These are phyloP conservation scores for Microctenopoma lineatum DNA, from an alignment of 2,797 vertebrate species.

Conservation along the genomic window DNA sequence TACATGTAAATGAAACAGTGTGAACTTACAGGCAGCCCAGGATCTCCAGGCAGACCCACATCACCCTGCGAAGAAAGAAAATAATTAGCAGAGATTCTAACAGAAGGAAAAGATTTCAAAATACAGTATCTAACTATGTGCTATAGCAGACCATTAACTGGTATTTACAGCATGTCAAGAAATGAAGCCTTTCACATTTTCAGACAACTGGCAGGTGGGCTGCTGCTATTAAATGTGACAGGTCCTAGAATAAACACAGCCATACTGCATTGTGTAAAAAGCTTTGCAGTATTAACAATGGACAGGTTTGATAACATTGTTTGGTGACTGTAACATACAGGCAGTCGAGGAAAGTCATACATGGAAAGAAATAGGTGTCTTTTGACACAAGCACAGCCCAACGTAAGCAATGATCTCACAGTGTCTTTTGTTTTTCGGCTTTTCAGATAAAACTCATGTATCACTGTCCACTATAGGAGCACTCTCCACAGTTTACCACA, in stretches of 20 bases:
- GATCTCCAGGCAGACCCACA: constrained; percentile 83
- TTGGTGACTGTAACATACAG: constrained; percentile 65
- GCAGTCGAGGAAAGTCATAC: constrained; percentile 48
- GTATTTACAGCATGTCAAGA: constrained; percentile 69
- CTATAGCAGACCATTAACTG: constrained; percentile 47
- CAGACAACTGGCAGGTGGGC: constrained; percentile 60
- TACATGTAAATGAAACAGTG: constrained; percentile 50
- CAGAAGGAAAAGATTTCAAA: constrained; percentile 26
- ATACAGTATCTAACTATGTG: constrained; percentile 6
- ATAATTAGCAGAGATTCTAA: constrained; percentile 24
- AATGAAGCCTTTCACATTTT: constrained; percentile 59
- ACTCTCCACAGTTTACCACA: constrained; percentile 25
- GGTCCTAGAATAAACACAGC: constrained; percentile 75
- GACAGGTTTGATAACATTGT: constrained; percentile 69
- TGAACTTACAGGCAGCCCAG: constrained; percentile 87
- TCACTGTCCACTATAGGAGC: constrained; percentile 33
- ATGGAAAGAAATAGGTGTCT: constrained; percentile 48
- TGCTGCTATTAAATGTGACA: constrained; percentile 62
- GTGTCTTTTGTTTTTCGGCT: constrained; percentile 32
- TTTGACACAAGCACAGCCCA: constrained; percentile 35
- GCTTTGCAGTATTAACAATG: constrained; percentile 60
- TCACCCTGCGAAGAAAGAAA: constrained; percentile 85
- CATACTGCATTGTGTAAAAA: constrained; percentile 59
- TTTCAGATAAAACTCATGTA: constrained; percentile 53
- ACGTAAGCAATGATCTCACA: constrained; percentile 55